These are phyloP conservation scores for Microcebus tavaratra DNA, from an alignment of 2,113 vertebrate species.

Conservation along the genomic window DNA sequence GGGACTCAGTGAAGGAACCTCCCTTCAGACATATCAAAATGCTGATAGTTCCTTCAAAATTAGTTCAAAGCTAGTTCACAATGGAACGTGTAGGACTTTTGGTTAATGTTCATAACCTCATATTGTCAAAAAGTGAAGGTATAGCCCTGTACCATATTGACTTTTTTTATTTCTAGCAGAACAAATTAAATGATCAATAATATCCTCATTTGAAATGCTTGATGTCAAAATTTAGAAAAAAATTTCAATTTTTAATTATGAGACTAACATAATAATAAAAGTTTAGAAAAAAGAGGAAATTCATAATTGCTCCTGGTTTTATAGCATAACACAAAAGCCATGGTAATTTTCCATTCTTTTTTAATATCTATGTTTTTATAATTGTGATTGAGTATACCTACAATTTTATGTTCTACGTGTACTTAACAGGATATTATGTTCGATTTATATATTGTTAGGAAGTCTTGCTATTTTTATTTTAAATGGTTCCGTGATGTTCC, in stretches of 20 bases:
- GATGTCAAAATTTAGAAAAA: not conserved
- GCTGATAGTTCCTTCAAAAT: not conserved
- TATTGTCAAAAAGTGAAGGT: not conserved
- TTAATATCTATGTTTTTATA: not conserved
- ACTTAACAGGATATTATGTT: not conserved
- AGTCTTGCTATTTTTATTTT: not conserved
- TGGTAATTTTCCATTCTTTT: not conserved
- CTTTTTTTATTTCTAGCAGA: constrained; percentile 15
- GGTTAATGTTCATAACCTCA: not conserved
- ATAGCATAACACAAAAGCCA: not conserved
- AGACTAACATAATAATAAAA: not conserved
- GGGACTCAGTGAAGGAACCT: not conserved
- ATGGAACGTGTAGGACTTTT: not conserved
- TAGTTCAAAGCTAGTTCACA: not conserved
- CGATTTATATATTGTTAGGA: not conserved
- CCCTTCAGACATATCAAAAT: not conserved
- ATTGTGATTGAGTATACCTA: not conserved
- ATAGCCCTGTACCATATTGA: not conserved
- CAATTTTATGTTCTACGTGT: not conserved
- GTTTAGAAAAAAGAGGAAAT: not conserved
- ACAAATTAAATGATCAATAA: not conserved
- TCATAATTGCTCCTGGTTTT: not conserved
- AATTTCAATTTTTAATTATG: not conserved
- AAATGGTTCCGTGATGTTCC: not conserved
- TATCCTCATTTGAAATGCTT: not conserved